These are phyloP conservation scores for Donacobius atricapilla DNA, from an alignment of 2,113 vertebrate species.

Conservation along the genomic window DNA sequence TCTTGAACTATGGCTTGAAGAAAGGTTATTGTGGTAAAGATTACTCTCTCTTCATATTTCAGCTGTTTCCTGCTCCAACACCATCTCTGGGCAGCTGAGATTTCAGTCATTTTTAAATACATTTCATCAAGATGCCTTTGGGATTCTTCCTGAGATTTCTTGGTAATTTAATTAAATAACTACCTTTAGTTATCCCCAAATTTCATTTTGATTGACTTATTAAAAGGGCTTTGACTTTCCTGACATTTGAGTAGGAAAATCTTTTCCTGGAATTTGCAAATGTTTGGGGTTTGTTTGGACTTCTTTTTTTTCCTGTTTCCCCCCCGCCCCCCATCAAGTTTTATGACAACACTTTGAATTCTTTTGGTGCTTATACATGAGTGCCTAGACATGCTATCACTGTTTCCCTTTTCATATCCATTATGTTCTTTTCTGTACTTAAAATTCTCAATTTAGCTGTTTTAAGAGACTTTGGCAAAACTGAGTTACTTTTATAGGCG, in stretches of 20 bases:
- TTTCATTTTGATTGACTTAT: conserved; percentile 22
- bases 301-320: not conserved
- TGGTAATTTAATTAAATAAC: conserved; percentile 12
- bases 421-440: not conserved
- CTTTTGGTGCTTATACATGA: not conserved
- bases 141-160: not conserved
- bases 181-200: not conserved
- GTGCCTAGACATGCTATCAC: not conserved
- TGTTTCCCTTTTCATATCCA: not conserved
- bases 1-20: not conserved
- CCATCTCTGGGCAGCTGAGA: not conserved
- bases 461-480: not conserved
- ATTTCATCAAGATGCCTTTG: not conserved
- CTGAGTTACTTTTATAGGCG: not conserved
- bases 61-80: not conserved
- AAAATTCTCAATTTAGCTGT: not conserved
- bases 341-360: not conserved
- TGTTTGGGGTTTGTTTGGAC: not conserved
- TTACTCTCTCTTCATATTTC: not conserved
- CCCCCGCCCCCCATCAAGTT: not conserved
- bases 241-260: not conserved
- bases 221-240: not conserved
- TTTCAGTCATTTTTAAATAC: not conserved
- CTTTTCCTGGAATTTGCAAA: not conserved
- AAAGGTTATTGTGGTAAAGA: not conserved